A percentile compares a stretch with the other conserved stretches of the same genome.
Evolutionary conservation across 2,113 vertebrate species (phyloP).

Genomic region (Equus przewalskii): DNA sequence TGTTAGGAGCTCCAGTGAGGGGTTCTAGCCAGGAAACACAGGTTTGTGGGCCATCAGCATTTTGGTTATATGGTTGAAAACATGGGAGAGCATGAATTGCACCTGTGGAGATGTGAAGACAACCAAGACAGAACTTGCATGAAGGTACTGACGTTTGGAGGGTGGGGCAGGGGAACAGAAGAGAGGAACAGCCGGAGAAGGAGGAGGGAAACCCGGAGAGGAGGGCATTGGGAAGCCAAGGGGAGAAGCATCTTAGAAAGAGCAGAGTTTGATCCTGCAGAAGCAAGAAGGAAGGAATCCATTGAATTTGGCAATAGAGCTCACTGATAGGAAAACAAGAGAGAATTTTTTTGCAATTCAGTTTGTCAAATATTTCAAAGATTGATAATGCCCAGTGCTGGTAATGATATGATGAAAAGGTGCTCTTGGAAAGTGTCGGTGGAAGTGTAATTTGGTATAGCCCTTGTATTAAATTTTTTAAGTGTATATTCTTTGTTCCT

Average conservation of each 20-base stretch:
- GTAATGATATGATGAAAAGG: neutral
- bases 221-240: too few species aligned
- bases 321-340: neutral
- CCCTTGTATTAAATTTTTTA: neutral
- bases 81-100: accelerated
- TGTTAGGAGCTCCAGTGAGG: neutral
- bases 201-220: neutral
- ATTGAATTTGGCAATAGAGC: neutral
- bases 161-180: neutral
- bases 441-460: neutral
- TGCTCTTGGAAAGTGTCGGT: neutral
- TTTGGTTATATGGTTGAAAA: neutral
- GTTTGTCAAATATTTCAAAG: neutral
- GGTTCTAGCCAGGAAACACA: neutral
- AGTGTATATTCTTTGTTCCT: neutral
- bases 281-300: neutral
- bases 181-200: neutral
- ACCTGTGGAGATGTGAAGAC: neutral
- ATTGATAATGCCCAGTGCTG: neutral
- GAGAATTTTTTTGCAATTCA: neutral
- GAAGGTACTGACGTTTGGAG: neutral
- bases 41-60: too few species aligned
- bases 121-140: neutral
- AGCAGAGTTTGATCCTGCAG: neutral
- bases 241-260: neutral